Percentiles rank a stretch among this genome's conserved stretches.
Evolutionary conservation across 2,888 invertebrate genomes (phyloP).

Genomic region (Trissolcus japonicus): DNA sequence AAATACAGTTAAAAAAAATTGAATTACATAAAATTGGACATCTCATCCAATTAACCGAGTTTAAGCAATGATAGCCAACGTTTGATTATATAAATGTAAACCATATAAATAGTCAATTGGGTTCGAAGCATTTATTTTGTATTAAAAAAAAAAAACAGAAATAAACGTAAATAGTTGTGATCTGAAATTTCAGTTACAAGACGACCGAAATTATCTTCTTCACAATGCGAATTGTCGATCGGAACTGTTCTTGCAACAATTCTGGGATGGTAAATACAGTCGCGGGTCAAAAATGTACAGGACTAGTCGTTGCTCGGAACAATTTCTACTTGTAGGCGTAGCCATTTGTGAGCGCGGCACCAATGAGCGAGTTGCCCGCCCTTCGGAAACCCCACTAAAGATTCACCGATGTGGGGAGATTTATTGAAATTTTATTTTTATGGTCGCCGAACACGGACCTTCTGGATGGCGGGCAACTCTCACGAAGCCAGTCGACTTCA

Average conservation of each 20-base stretch:
- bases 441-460: constrained; percentile 70
- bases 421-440: constrained; percentile 77
- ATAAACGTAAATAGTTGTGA: too few relatives aligned
- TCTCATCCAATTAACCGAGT: too few relatives aligned
- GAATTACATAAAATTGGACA: too few relatives aligned
- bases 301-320: constrained; percentile 61
- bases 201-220: constrained; percentile 10
- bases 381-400: constrained; percentile 67
- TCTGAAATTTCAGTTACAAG: not conserved
- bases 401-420: constrained; percentile 69
- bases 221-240: constrained; percentile 39
- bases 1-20: too few relatives aligned
- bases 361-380: constrained; percentile 71
- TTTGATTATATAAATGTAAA: too few relatives aligned
- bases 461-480: constrained; percentile 56
- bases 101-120: too few relatives aligned
- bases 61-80: too few relatives aligned
- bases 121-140: too few relatives aligned
- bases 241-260: constrained; percentile 37
- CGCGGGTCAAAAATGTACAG: constrained; percentile 60
- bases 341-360: constrained; percentile 64
- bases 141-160: too few relatives aligned
- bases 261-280: constrained; percentile 48
- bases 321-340: constrained; percentile 70
- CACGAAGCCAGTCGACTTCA: constrained; percentile 56